A percentile compares a stretch with the other conserved stretches of the same genome.
These are phyloP conservation scores for Drosophila teissieri DNA, from an alignment of 1,140 invertebrate genomes.

Conservation along the genomic window DNA sequence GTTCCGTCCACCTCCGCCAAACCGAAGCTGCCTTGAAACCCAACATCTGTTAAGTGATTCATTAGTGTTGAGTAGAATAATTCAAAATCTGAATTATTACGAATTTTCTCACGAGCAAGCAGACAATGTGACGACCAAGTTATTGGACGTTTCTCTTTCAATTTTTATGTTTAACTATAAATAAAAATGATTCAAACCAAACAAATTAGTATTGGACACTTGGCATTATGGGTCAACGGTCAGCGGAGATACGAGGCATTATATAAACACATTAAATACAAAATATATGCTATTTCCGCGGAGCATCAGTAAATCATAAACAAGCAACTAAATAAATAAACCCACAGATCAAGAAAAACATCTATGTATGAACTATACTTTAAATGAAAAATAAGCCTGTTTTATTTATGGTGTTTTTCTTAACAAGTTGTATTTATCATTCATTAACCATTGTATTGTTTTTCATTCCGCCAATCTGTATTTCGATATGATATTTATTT, in stretches of 20 bases:
- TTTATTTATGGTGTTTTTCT: no score
- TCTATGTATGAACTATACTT: not conserved
- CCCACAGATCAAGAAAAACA: not conserved
- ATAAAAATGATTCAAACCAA: conserved; percentile 51
- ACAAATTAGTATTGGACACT: conserved; percentile 53
- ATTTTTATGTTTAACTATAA: conserved; percentile 43
- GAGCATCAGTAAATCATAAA: conserved; percentile 6
- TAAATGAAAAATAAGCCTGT: no score
- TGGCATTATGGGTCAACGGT: conserved; percentile 19
- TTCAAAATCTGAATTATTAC: conserved; percentile 54
- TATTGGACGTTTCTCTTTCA: conserved; percentile 50
- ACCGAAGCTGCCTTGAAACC: conserved; percentile 29
- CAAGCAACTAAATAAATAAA: not conserved
- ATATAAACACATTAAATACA: conserved; percentile 33
- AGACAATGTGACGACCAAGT: conserved; percentile 71
- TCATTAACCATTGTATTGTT: no score
- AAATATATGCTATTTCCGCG: conserved; percentile 11
- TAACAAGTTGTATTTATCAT: no score
- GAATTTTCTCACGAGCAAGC: conserved; percentile 39
- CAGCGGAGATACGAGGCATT: not conserved
- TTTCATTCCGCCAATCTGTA: no score
- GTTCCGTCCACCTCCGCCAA: conserved; percentile 9
- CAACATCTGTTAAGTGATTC: conserved; percentile 78
- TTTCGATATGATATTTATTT: conserved; percentile 12
- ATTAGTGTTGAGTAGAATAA: conserved; percentile 59